Percentiles rank a stretch among this genome's conserved stretches.
These are phyloP conservation scores for Astropecten irregularis DNA, from an alignment of 53 echinoderm and acorn worm genomes.

Conservation along the genomic window DNA sequence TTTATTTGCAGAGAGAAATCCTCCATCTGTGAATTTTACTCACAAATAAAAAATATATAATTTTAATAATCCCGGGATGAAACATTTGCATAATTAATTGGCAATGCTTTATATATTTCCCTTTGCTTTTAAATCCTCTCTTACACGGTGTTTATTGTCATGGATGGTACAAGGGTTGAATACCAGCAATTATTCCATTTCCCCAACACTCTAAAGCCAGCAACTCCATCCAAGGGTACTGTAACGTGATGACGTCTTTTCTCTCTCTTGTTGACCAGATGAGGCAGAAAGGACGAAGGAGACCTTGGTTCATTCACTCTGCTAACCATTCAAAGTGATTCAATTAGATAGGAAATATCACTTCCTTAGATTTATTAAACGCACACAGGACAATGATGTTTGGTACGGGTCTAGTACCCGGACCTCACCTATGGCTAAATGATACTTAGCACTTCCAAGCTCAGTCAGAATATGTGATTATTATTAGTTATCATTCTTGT, in stretches of 20 bases:
- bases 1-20: too few relatives aligned
- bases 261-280: too few relatives aligned
- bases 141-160: too few relatives aligned
- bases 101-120: neutral
- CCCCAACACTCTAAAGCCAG: neutral
- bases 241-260: neutral
- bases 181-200: neutral
- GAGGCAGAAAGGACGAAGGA: too few relatives aligned
- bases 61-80: too few relatives aligned
- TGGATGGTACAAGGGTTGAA: too few relatives aligned
- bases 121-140: too few relatives aligned
- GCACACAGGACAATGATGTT: conserved; percentile 10
- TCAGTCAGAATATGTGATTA: too few relatives aligned
- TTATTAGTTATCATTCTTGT: too few relatives aligned
- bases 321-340: conserved; percentile 29
- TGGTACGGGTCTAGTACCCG: neutral
- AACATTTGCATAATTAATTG: conserved; percentile 1
- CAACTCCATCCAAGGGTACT: neutral
- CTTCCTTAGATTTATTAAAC: conserved; percentile 41
- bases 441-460: too few relatives aligned
- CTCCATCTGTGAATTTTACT: too few relatives aligned
- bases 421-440: neutral
- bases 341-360: conserved; percentile 42
- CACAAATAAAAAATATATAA: too few relatives aligned
- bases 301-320: conserved; percentile 3